Conservation (phyloP, 2,113 vertebrate genomes). For the Ciconia boyciana region DNA sequence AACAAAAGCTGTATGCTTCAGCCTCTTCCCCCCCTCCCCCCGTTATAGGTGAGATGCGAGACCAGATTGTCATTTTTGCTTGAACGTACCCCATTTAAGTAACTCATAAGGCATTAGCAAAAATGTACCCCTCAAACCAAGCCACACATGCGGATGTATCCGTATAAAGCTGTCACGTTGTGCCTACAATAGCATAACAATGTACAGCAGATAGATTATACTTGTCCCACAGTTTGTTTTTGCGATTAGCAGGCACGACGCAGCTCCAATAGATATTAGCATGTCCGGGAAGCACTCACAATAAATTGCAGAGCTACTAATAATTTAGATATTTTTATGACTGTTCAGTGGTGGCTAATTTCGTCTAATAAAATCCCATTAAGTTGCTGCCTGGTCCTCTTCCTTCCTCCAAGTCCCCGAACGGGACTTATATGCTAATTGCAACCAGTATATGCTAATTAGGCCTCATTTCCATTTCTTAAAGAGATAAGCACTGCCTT, state of each 20-base stretch:
- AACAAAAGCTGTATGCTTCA: not conserved
- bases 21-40: not conserved
- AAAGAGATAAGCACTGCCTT: constrained; percentile 74
- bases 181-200: not conserved
- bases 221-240: constrained; percentile 47
- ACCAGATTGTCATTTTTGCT: constrained; percentile 11
- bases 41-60: not conserved
- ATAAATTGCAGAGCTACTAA: constrained; percentile 74
- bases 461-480: constrained; percentile 76
- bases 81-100: not conserved
- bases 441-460: constrained; percentile 79
- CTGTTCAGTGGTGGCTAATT: constrained; percentile 78
- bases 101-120: constrained; percentile 17
- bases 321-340: constrained; percentile 82
- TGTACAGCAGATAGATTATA: not conserved
- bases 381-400: constrained; percentile 74
- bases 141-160: not conserved
- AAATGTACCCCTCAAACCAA: not conserved
- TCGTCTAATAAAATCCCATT: constrained; percentile 79
- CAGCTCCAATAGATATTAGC: constrained; percentile 66
- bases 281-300: constrained; percentile 67
- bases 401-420: constrained; percentile 74
- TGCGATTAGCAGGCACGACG: constrained; percentile 36
- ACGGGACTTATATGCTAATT: constrained; percentile 82
- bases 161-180: not conserved